Percentiles rank a stretch among this genome's conserved stretches.
Conservation (phyloP, 2,888 invertebrate genomes). For the Craniophora ligustri region DNA sequence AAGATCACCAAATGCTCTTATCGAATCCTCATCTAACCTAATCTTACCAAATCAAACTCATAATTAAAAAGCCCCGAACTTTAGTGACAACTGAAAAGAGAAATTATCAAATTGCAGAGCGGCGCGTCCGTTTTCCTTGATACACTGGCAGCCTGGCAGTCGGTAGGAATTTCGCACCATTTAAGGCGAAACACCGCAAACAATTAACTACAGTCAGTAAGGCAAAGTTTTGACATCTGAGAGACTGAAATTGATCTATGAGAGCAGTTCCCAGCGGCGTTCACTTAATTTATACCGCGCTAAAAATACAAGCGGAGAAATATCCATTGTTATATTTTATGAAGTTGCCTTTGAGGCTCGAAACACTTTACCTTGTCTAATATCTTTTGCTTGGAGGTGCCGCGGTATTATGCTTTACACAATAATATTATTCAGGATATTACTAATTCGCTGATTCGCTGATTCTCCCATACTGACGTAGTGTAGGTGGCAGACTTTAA, state of each 20-base stretch:
- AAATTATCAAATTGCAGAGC: not conserved
- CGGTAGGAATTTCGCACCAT: slow-evolving; percentile 16
- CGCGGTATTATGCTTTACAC: not conserved
- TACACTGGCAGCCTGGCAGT: slow-evolving; percentile 5
- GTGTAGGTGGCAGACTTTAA: no score
- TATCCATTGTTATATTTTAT: slow-evolving; percentile 33
- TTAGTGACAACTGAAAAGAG: slow-evolving; percentile 1
- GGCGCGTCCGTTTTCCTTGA: not conserved
- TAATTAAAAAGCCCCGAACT: not conserved
- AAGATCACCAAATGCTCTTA: no score
- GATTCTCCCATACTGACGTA: no score
- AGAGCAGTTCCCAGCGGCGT: slow-evolving; percentile 18
- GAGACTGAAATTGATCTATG: slow-evolving; percentile 50
- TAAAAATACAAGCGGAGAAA: slow-evolving; percentile 42
- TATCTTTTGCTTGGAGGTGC: not conserved
- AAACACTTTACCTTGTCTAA: not conserved
- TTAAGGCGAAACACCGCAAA: slow-evolving; percentile 43
- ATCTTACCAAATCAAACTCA: no score
- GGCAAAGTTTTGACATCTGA: slow-evolving; percentile 53
- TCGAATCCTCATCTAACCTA: no score
- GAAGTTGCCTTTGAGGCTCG: slow-evolving; percentile 8
- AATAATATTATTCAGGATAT: no score
- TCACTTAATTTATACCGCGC: slow-evolving; percentile 38
- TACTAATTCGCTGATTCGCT: no score
- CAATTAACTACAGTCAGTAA: slow-evolving; percentile 40